phyloP scores from a whole-genome alignment of 1,140 invertebrate species.

The Cydia strobilella region DNA sequence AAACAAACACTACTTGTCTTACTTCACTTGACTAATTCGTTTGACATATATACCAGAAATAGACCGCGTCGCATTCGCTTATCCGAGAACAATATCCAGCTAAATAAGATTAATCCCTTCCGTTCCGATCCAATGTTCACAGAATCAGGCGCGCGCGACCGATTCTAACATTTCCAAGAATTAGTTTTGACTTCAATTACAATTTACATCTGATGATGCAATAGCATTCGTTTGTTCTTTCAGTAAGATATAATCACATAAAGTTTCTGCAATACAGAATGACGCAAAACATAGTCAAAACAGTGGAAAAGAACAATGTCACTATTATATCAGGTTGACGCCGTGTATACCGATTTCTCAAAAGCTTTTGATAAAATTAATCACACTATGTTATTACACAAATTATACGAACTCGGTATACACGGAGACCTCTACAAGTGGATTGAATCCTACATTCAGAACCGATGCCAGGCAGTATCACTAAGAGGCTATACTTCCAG shows the following conservation, averaged over 20 bases:
- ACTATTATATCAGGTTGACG: no score
- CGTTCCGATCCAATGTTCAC: conserved; percentile 13
- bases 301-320: no score
- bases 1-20: not conserved
- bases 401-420: no score
- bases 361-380: no score
- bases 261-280: no score
- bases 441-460: no score
- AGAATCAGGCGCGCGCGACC: not conserved
- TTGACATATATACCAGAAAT: conserved; percentile 24
- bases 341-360: no score
- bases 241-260: not conserved
- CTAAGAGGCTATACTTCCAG: no score
- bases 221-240: not conserved
- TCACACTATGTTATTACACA: no score
- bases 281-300: no score
- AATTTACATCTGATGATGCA: not conserved
- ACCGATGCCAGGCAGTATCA: no score
- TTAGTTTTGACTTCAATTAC: not conserved
- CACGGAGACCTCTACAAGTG: no score
- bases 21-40: not conserved
- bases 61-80: not conserved
- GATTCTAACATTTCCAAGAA: conserved; percentile 7
- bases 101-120: conserved; percentile 24
- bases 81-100: conserved; percentile 15